These are phyloP conservation scores for Ochlodes sylvanus DNA, from an alignment of 2,888 invertebrate species.

Conservation along the genomic window DNA sequence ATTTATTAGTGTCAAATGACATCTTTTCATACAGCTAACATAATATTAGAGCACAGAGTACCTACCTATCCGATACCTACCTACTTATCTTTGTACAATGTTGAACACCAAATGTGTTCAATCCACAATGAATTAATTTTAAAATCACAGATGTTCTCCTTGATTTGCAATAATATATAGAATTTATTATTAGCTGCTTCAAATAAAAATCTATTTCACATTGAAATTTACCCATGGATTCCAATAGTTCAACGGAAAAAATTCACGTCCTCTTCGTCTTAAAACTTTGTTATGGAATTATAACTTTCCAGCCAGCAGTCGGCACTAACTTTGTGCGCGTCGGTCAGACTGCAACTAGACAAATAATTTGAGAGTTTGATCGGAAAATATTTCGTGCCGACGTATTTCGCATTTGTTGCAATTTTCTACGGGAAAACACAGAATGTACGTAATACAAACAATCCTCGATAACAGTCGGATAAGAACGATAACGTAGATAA, in stretches of 20 bases:
- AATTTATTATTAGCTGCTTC: no score
- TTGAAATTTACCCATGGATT: not conserved
- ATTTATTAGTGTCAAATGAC: no score
- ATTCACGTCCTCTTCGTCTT: constrained; percentile 38
- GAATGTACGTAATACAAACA: not conserved
- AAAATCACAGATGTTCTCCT: no score
- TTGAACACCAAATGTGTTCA: no score
- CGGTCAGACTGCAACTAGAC: constrained; percentile 33
- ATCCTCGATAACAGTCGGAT: not conserved
- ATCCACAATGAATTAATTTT: no score
- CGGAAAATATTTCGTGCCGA: constrained; percentile 26
- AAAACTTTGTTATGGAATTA: constrained; percentile 61
- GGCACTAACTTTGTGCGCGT: constrained; percentile 50
- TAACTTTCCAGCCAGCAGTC: constrained; percentile 59
- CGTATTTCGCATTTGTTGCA: not conserved
- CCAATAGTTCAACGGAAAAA: constrained; percentile 24
- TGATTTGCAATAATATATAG: no score
- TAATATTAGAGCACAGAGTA: no score
- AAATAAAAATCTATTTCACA: not conserved
- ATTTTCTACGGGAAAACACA: not conserved
- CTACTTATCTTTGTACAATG: no score
- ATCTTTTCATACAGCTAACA: no score
- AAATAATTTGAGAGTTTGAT: constrained; percentile 33
- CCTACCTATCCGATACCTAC: no score
- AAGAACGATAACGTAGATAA: not conserved